Evolutionary conservation across 2,888 invertebrate genomes (phyloP).

Genomic region (Aricia artaxerxes): DNA sequence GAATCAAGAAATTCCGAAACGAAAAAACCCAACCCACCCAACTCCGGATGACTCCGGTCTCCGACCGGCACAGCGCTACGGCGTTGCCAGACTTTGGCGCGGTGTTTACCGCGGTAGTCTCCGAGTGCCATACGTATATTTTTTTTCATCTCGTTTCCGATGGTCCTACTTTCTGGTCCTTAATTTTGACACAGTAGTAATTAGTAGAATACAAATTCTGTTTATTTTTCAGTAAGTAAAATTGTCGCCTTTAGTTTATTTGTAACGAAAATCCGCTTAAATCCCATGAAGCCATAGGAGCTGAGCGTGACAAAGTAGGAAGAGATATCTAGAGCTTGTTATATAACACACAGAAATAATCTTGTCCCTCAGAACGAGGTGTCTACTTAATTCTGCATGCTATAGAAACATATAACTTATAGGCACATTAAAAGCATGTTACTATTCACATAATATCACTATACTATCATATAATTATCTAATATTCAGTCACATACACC

Average conservation of each 20-base stretch:
- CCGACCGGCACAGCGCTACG: too few relatives aligned
- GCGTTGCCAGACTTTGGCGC: too few relatives aligned
- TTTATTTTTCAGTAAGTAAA: neutral
- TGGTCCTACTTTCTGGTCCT: slow-evolving; percentile 3
- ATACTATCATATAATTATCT: slow-evolving; percentile 57
- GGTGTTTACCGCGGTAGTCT: too few relatives aligned
- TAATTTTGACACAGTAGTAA: neutral
- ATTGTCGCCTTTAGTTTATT: neutral
- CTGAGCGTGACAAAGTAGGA: slow-evolving; percentile 5
- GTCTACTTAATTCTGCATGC: neutral
- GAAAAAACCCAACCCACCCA: too few relatives aligned
- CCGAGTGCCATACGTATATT: neutral
- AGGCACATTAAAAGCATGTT: slow-evolving; percentile 33
- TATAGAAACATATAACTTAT: neutral
- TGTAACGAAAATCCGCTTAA: neutral
- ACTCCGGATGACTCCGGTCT: too few relatives aligned
- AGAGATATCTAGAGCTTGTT: neutral
- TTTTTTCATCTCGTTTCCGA: neutral
- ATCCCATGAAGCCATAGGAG: slow-evolving; percentile 16
- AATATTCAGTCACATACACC: slow-evolving; percentile 76
- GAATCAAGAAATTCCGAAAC: too few relatives aligned
- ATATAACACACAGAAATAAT: too few relatives aligned
- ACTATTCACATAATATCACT: slow-evolving; percentile 46
- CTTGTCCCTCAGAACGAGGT: too few relatives aligned
- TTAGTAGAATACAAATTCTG: neutral